phyloP scores from a whole-genome alignment of 2,888 invertebrate species.

The Ectemnius cavifrons region DNA sequence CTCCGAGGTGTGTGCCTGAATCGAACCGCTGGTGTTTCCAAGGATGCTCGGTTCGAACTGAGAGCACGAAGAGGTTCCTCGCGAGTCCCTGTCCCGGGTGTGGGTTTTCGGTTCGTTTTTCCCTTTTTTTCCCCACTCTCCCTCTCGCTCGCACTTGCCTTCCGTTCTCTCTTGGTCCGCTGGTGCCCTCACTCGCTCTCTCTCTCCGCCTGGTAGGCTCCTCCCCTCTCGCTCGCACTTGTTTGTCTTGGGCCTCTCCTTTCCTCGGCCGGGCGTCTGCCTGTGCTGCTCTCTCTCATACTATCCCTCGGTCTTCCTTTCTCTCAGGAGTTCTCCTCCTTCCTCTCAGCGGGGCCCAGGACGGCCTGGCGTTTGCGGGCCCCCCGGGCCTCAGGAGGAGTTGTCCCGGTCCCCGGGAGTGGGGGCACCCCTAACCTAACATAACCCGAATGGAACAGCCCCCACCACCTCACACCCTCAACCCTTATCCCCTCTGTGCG shows the following conservation, averaged over 20 bases:
- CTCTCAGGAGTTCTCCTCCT: not conserved
- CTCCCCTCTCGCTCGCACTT: slow-evolving; percentile 30
- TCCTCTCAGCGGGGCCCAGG: slow-evolving; percentile 67
- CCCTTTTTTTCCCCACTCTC: slow-evolving; percentile 67
- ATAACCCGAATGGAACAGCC: slow-evolving; percentile 62
- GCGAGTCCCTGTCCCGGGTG: slow-evolving; percentile 70
- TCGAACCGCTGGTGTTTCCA: slow-evolving; percentile 73
- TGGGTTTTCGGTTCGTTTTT: slow-evolving; percentile 75
- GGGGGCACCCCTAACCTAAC: slow-evolving; percentile 72
- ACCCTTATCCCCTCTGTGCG: slow-evolving; percentile 54
- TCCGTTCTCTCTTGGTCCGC: slow-evolving; percentile 47
- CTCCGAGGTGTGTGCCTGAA: slow-evolving; percentile 38
- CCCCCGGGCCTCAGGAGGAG: slow-evolving; percentile 72
- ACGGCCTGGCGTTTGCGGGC: slow-evolving; percentile 68
- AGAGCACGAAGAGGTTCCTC: slow-evolving; percentile 72
- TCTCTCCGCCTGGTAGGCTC: slow-evolving; percentile 24
- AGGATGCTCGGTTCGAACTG: slow-evolving; percentile 77
- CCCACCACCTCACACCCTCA: slow-evolving; percentile 66
- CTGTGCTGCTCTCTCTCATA: not conserved
- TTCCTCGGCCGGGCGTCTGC: not conserved
- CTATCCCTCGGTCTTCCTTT: not conserved
- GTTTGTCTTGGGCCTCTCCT: slow-evolving; percentile 13
- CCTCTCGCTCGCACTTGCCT: slow-evolving; percentile 27
- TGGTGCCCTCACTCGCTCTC: slow-evolving; percentile 36
- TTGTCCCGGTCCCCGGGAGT: slow-evolving; percentile 50